Evolutionary conservation across 2,113 vertebrate genomes (phyloP).

Genomic region (Etia nguti): DNA sequence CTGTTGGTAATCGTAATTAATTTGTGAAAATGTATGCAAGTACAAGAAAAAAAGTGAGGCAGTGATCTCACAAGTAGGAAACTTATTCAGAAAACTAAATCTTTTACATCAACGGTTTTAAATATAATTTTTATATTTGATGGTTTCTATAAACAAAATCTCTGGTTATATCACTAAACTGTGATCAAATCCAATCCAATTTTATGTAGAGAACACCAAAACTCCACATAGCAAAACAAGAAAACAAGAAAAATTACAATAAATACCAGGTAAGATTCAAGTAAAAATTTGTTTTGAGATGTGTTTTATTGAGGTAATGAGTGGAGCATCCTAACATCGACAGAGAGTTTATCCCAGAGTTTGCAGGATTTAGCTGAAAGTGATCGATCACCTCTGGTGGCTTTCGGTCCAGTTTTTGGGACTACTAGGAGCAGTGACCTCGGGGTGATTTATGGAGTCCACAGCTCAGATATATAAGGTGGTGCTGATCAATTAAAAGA

Average conservation of each 20-base stretch:
- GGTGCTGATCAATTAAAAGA: background rate
- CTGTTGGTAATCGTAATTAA: background rate
- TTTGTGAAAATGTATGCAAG: background rate
- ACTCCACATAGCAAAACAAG: background rate
- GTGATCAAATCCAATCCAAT: background rate
- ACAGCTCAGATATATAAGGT: background rate
- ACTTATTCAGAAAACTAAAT: background rate
- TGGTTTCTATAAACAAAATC: background rate
- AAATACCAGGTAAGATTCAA: background rate
- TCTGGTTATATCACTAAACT: background rate
- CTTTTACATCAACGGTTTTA: background rate
- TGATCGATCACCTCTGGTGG: background rate
- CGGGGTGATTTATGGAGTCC: background rate
- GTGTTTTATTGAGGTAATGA: background rate
- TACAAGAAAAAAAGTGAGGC: background rate
- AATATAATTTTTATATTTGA: background rate
- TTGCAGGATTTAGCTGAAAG: background rate
- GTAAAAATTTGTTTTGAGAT: background rate
- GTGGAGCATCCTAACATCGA: background rate
- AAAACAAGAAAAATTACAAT: background rate
- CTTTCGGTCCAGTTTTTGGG: background rate
- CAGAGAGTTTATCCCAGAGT: background rate
- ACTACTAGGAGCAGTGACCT: background rate
- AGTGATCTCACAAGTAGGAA: background rate
- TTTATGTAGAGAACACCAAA: background rate